These are phyloP conservation scores for Halyomorpha halys DNA, from an alignment of 1,140 invertebrate species.

Conservation along the genomic window DNA sequence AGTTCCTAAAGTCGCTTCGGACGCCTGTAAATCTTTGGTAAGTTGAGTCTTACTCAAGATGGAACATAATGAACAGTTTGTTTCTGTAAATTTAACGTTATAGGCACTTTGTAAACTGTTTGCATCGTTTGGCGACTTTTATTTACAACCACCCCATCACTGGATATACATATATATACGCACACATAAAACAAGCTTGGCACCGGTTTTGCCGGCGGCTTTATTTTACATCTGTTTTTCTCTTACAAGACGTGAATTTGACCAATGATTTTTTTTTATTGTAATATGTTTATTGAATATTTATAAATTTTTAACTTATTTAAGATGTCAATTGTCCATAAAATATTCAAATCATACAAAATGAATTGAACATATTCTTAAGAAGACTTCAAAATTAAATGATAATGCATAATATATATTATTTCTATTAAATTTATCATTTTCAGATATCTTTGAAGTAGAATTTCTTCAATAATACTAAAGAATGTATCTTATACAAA, in stretches of 20 bases:
- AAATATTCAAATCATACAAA: no score
- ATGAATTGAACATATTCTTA: no score
- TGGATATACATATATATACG: neutral
- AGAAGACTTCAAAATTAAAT: no score
- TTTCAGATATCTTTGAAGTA: neutral
- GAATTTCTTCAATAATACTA: neutral
- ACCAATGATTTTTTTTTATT: no score
- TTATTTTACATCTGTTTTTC: no score
- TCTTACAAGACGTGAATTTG: no score
- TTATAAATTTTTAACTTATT: no score
- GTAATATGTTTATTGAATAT: no score
- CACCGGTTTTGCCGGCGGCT: no score
- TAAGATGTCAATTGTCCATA: no score
- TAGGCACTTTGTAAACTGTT: neutral
- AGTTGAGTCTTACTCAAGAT: neutral
- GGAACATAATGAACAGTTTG: neutral
- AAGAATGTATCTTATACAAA: neutral
- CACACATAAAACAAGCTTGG: no score
- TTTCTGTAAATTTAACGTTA: neutral
- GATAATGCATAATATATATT: no score
- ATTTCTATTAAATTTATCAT: neutral
- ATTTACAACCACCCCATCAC: neutral
- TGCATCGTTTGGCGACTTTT: neutral
- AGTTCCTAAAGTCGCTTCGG: neutral
- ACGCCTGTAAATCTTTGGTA: neutral